These are phyloP conservation scores for Pseudopleuronectes americanus DNA, from an alignment of 2,797 vertebrate species.

Conservation along the genomic window DNA sequence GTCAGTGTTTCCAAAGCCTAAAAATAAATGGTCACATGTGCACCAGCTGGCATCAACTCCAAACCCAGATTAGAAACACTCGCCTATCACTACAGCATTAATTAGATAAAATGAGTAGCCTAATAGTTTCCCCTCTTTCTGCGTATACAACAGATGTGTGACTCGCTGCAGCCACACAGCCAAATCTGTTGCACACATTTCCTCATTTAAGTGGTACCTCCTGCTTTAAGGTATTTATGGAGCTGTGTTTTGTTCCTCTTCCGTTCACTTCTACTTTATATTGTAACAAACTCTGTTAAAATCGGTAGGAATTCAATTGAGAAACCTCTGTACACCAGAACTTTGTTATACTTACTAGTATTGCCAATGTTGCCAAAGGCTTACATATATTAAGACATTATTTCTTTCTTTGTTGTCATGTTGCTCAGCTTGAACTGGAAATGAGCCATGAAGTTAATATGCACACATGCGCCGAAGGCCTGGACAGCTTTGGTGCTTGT, in stretches of 20 bases:
- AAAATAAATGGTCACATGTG: conserved; percentile 21
- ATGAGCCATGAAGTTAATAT: conserved; percentile 24
- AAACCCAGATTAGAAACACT: conserved; percentile 34
- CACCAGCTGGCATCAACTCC: conserved; percentile 22
- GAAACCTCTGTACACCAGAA: neutral
- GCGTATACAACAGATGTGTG: conserved; percentile 5
- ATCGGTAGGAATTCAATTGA: neutral
- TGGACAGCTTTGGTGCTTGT: conserved; percentile 5
- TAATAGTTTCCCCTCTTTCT: conserved; percentile 1
- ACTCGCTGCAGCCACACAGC: neutral
- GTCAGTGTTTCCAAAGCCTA: conserved; percentile 8
- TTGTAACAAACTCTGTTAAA: neutral
- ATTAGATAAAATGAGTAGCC: conserved; percentile 16
- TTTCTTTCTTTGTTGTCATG: neutral
- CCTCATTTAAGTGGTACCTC: neutral
- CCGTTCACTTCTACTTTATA: neutral
- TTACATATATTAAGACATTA: neutral
- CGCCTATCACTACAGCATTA: conserved; percentile 7
- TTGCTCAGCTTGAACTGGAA: conserved; percentile 12
- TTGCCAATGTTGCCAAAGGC: neutral
- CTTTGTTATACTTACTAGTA: neutral
- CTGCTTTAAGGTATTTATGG: neutral
- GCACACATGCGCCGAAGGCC: neutral
- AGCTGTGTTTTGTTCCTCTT: neutral
- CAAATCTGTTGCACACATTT: conserved; percentile 2